Base-by-base conservation (phyloP, 2,113 vertebrate species). In the Gorsachius goisagi region DNA sequence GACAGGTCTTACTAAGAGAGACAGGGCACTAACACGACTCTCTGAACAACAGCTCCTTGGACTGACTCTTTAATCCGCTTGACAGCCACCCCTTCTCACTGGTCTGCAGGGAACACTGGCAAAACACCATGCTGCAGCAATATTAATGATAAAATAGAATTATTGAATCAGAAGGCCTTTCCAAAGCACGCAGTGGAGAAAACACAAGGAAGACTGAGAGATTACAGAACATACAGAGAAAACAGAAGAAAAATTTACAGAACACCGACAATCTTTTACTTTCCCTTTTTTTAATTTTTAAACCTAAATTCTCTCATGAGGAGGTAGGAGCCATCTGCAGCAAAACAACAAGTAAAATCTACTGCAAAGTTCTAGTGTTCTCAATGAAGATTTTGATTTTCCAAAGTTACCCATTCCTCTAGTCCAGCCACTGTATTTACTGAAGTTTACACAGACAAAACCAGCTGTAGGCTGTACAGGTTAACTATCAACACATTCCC, bases 1-100 rank as follows among this genome's bases (percentile, higher is more conserved):
- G 32, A 8, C 21, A 32, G 0, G 0, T n/a, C 2, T 4, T 33
- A 30, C 24, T 30, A 30, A 56, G 24, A 52, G 11, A 24, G 20
- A 39, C 0, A 44, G 6, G 47, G 37, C 9, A 32, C 24, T 45
- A 64, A 47, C 9, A 26, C 4, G n/a, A 13, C 13, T 47, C 60
- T 53, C 41, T 19, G 37, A 74, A 49, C 8, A 15, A 37, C 26
- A 59, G 23, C 13, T 68, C 52, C 58, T 66, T 55, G 47, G 44
- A 85, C 2, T 67, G 26, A 32, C 1, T 88, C 49, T 12, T 58
- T 73, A 92, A 81, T 39, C 30, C 26, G 58, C 17, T 66, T 66
- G 5, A 80, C 0, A 0, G 1, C 12, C 35, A n/a, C 17, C 32
- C 5, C 24, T 45, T 81, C 73, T 44, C 35, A 53, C 28, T 22